A percentile compares a stretch with the other conserved stretches of the same genome.
These are phyloP conservation scores for Ataeniobius toweri DNA, from an alignment of 2,797 vertebrate species.

Conservation along the genomic window DNA sequence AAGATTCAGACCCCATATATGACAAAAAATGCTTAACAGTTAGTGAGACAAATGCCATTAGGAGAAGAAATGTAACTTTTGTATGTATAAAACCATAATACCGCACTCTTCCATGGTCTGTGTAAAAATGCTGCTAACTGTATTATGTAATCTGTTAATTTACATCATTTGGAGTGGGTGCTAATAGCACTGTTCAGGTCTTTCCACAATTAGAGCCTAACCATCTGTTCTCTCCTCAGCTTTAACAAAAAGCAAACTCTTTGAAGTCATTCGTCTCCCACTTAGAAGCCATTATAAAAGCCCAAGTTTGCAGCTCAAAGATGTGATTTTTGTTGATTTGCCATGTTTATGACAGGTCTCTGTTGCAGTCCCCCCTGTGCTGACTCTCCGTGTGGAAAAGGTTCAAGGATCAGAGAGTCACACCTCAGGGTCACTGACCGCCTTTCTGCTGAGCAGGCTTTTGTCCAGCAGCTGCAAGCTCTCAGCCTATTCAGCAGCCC, in stretches of 20 bases:
- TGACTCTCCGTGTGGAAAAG: slow-evolving; percentile 43
- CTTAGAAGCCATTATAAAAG: background rate
- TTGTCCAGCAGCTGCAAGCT: slow-evolving; percentile 69
- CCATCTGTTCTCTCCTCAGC: background rate
- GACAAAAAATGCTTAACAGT: background rate
- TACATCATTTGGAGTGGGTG: background rate
- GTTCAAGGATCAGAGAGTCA: slow-evolving; percentile 62
- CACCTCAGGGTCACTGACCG: slow-evolving; percentile 60
- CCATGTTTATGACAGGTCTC: slow-evolving; percentile 20
- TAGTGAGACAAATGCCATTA: too few relatives aligned
- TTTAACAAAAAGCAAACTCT: background rate
- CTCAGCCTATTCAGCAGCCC: slow-evolving; percentile 64
- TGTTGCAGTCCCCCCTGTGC: slow-evolving; percentile 24
- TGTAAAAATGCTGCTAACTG: too few relatives aligned
- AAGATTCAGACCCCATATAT: background rate
- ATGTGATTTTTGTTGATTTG: slow-evolving; percentile 25
- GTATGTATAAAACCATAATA: too few relatives aligned
- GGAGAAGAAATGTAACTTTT: too few relatives aligned
- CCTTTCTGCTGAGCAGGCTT: slow-evolving; percentile 68
- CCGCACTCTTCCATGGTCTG: too few relatives aligned
- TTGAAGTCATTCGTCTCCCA: background rate
- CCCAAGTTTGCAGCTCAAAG: slow-evolving; percentile 9
- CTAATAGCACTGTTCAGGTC: background rate
- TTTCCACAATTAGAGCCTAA: background rate
- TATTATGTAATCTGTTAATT: background rate